phyloP scores from a whole-genome alignment of 2,888 invertebrate genomes.

The Agonopterix arenella region DNA sequence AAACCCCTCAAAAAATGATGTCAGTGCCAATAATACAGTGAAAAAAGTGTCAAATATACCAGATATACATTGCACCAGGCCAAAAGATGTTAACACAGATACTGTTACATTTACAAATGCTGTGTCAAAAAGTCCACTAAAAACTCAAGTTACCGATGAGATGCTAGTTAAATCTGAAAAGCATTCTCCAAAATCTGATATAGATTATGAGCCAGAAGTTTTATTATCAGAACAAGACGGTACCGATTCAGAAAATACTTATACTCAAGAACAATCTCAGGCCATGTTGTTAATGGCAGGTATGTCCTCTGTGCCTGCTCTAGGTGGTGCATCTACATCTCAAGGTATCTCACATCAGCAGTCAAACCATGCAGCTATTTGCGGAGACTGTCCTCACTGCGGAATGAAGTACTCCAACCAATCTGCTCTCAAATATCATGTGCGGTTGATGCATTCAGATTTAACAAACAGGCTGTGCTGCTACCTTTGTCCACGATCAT shows the following conservation, averaged over 20 bases:
- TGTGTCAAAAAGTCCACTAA: conserved; percentile 52
- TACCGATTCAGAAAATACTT: conserved; percentile 48
- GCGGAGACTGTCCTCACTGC: conserved; percentile 82
- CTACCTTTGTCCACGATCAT: conserved; percentile 82
- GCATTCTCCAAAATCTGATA: conserved; percentile 63
- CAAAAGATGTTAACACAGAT: conserved; percentile 51
- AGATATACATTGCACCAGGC: conserved; percentile 40
- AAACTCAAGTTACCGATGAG: conserved; percentile 42
- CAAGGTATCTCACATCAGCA: conserved; percentile 57
- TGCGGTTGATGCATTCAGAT: conserved; percentile 82
- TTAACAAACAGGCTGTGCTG: conserved; percentile 81
- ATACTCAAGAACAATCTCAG: conserved; percentile 57
- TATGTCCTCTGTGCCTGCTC: conserved; percentile 50
- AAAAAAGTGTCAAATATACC: conserved; percentile 51
- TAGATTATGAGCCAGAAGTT: conserved; percentile 69
- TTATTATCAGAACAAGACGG: conserved; percentile 64
- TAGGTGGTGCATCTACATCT: conserved; percentile 62
- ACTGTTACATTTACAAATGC: conserved; percentile 36
- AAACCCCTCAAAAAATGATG: conserved; percentile 65
- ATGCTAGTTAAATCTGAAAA: conserved; percentile 58
- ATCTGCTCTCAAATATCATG: conserved; percentile 82
- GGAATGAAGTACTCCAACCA: conserved; percentile 83
- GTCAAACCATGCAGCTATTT: conserved; percentile 72
- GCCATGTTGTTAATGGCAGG: conserved; percentile 55
- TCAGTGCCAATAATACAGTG: conserved; percentile 41